phyloP scores from a whole-genome alignment of 2,888 invertebrate species.

The Tenthredo distinguenda region DNA sequence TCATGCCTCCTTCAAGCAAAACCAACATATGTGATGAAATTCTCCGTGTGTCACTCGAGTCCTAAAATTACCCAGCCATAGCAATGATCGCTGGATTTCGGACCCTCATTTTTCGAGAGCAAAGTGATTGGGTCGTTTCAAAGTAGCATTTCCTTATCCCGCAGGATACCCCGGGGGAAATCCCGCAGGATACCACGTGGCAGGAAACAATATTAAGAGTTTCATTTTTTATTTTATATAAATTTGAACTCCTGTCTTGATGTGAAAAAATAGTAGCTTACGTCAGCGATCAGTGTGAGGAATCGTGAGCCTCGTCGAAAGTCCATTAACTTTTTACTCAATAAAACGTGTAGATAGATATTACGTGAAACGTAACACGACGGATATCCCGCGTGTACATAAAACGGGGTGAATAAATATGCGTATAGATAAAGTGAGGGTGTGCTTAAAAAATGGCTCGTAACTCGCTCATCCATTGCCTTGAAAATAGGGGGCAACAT shows the following conservation, averaged over 20 bases:
- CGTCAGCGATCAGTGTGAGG: not conserved
- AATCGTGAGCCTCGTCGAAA: not conserved
- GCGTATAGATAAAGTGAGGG: conserved; percentile 3
- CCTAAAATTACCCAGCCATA: not conserved
- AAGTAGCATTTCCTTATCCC: conserved; percentile 10
- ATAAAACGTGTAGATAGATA: conserved; percentile 9
- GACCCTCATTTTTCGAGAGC: not conserved
- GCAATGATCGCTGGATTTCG: conserved; percentile 6
- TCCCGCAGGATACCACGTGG: not conserved
- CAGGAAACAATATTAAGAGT: not conserved
- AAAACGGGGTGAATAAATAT: conserved; percentile 20
- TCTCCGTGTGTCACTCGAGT: not conserved
- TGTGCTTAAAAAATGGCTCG: conserved; percentile 1
- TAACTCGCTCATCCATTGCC: conserved; percentile 8
- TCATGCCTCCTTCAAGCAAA: not conserved
- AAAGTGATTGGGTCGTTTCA: conserved; percentile 23
- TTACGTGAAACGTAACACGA: not conserved
- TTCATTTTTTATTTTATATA: not conserved
- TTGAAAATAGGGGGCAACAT: not conserved
- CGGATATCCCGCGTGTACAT: conserved; percentile 15
- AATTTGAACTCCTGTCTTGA: not conserved
- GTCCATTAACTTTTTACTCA: not conserved
- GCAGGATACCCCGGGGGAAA: conserved; percentile 20
- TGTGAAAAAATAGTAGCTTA: not conserved
- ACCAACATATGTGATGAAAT: conserved; percentile 30